These are phyloP conservation scores for Anser brachyrhynchus DNA, from an alignment of 2,113 vertebrate genomes.

Conservation along the genomic window DNA sequence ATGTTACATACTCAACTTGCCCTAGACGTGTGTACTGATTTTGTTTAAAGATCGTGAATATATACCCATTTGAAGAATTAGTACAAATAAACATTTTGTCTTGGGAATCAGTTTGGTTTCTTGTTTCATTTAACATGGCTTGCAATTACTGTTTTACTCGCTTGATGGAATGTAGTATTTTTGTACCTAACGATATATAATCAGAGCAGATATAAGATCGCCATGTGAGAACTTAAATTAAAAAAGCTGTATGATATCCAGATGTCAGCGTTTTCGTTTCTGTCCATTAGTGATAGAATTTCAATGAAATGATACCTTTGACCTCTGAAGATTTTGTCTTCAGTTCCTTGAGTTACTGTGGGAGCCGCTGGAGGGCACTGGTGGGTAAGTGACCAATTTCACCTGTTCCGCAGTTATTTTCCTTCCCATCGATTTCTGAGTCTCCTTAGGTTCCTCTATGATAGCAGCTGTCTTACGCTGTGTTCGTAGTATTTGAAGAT, in stretches of 20 bases:
- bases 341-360: background rate
- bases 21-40: constrained; percentile 17
- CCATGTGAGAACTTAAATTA: background rate
- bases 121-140: background rate
- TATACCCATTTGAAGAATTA: constrained; percentile 49
- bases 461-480: background rate
- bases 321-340: background rate
- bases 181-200: background rate
- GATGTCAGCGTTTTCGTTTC: background rate
- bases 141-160: background rate
- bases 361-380: constrained; percentile 54
- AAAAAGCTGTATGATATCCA: background rate
- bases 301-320: background rate
- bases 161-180: background rate
- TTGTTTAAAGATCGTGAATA: constrained; percentile 58
- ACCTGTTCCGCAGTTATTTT: background rate
- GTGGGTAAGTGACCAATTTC: background rate
- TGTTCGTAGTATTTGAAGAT: background rate
- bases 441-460: background rate
- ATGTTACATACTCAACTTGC: background rate
- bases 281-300: background rate
- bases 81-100: constrained; percentile 72
- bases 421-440: background rate
- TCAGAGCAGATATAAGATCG: background rate
- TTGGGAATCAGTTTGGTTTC: background rate